phyloP scores from a whole-genome alignment of 2,888 invertebrate species.

The Pycnomerus fuliginosus region DNA sequence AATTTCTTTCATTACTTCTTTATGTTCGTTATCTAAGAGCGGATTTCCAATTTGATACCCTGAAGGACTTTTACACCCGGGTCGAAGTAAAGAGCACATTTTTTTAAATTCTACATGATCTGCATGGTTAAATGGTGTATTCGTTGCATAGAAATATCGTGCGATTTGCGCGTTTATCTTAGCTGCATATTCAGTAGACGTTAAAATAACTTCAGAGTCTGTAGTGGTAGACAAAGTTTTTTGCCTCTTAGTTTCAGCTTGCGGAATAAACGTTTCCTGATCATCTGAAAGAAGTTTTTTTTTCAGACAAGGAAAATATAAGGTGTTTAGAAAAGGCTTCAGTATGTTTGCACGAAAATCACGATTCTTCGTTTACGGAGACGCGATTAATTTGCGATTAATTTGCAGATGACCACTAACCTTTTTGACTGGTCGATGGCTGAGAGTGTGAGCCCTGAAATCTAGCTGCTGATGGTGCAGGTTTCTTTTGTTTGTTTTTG shows the following conservation, averaged over 20 bases:
- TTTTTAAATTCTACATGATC: neutral
- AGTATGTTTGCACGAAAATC: no score
- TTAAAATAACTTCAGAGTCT: neutral
- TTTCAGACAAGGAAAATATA: no score
- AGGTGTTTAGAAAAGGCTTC: no score
- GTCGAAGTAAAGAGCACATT: neutral
- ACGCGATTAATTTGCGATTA: no score
- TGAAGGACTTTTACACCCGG: neutral
- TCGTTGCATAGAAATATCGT: neutral
- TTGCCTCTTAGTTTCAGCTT: no score
- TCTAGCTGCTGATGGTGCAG: no score
- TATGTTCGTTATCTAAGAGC: neutral
- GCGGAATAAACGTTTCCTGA: no score
- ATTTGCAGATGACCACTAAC: no score
- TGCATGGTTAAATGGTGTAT: neutral
- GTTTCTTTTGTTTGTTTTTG: neutral
- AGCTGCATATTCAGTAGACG: neutral
- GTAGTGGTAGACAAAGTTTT: neutral
- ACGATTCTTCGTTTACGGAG: no score
- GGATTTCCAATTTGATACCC: neutral
- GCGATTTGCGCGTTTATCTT: neutral
- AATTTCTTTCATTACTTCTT: neutral
- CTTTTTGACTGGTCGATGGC: no score
- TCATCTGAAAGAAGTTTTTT: no score
- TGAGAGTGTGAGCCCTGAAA: no score